phyloP scores from a whole-genome alignment of 1,140 invertebrate species.

The Macrocentrus cingulum region DNA sequence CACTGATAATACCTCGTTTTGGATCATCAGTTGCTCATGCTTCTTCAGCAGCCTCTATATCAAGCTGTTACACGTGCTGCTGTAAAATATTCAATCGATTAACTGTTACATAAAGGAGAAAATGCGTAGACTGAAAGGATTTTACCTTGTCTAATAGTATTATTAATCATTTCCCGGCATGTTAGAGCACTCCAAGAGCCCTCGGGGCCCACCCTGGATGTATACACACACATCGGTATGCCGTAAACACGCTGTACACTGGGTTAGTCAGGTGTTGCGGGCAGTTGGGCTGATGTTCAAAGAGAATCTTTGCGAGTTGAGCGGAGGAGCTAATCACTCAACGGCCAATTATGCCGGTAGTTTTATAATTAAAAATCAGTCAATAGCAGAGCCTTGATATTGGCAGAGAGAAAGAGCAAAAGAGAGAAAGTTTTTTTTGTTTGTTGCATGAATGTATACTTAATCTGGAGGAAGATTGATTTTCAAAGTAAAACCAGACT shows the following conservation, averaged over 20 bases:
- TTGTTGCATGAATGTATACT: too few species aligned
- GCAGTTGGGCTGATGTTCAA: slow-evolving; percentile 44
- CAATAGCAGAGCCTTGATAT: too few species aligned
- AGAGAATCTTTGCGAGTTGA: slow-evolving; percentile 44
- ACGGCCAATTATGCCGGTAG: not conserved
- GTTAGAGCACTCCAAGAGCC: slow-evolving; percentile 9
- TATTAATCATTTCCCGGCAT: slow-evolving; percentile 54
- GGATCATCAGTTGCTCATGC: too few species aligned
- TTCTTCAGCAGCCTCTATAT: too few species aligned
- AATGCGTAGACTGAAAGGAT: slow-evolving; percentile 45
- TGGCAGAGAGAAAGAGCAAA: too few species aligned
- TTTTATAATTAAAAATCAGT: too few species aligned
- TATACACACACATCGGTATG: slow-evolving; percentile 8
- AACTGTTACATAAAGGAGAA: slow-evolving; percentile 59
- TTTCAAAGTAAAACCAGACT: too few species aligned
- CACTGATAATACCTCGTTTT: too few species aligned
- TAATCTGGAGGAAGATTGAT: too few species aligned
- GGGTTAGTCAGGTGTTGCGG: slow-evolving; percentile 50
- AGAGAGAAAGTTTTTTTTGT: too few species aligned
- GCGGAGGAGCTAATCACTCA: slow-evolving; percentile 1
- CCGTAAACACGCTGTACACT: slow-evolving; percentile 34
- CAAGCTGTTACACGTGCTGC: slow-evolving; percentile 39
- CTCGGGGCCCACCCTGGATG: slow-evolving; percentile 10
- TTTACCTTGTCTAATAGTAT: slow-evolving; percentile 53
- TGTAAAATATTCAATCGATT: slow-evolving; percentile 61